Conservation (phyloP, 1,140 invertebrate genomes). For the Patella vulgata region DNA sequence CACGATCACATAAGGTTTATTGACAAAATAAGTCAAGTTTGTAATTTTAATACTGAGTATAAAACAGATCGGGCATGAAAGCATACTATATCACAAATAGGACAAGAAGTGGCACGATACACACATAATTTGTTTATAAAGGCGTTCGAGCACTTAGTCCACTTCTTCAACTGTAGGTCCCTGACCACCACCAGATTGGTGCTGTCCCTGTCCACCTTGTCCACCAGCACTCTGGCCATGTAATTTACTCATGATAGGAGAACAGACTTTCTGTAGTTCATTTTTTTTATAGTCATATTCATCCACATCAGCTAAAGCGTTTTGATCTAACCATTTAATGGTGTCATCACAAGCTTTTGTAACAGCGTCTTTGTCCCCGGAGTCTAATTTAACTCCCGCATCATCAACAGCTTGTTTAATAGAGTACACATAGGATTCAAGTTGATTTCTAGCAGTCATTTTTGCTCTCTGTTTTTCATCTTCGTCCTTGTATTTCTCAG, state of each 20-base stretch:
- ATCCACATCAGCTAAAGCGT: conserved; percentile 72
- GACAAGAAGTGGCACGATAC: too few relatives aligned
- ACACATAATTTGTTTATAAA: too few relatives aligned
- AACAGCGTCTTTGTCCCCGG: conserved; percentile 85
- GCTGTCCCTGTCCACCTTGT: too few relatives aligned
- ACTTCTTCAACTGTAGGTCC: conserved; percentile 54
- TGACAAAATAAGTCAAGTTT: too few relatives aligned
- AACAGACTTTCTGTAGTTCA: conserved; percentile 62
- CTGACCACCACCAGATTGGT: background rate
- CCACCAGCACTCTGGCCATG: conserved; percentile 57
- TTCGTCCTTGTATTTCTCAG: conserved; percentile 86
- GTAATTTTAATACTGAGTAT: too few relatives aligned
- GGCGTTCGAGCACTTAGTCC: too few relatives aligned
- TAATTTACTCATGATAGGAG: conserved; percentile 67
- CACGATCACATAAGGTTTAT: too few relatives aligned
- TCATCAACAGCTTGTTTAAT: conserved; percentile 86
- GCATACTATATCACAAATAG: too few relatives aligned
- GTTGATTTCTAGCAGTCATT: conserved; percentile 81
- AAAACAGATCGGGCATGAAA: too few relatives aligned
- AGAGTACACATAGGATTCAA: conserved; percentile 74
- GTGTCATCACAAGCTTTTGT: conserved; percentile 91
- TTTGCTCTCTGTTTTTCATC: conserved; percentile 89
- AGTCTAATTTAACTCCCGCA: conserved; percentile 75
- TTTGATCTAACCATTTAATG: conserved; percentile 93
- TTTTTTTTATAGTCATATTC: conserved; percentile 61